Base-by-base conservation (phyloP, 2,113 vertebrate species). In the Prochilodus magdalenae region DNA sequence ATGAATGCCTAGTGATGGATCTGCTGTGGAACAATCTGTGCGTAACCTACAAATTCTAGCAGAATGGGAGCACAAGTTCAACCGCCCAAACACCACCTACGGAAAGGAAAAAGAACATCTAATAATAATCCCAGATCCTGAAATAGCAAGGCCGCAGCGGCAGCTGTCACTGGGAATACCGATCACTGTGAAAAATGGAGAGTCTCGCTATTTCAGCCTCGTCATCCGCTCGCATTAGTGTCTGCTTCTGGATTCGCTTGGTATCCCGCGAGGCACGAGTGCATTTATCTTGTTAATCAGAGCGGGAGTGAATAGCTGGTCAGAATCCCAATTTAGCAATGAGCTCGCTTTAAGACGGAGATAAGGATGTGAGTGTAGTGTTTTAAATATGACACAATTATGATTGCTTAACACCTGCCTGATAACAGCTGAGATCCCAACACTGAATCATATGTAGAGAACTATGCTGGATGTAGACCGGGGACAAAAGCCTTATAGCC, bases 131-230 rank as follows among this genome's bases (percentile, higher is more conserved):
- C 22, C 15, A 16, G 12, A 14, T 22, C 67, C 30, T 29, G 53
- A 87, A 87, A 89, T 83, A 87, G 80, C 70, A 60, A 73, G 67
- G 26, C 60, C 22, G 30, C 36, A 65, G 44, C 30, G 65, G 74
- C 47, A 69, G 33, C 81, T 74, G 85, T 83, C 79, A 84, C 5
- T 22, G 62, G 62, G 24, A 75, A 40, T 49, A 76, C 14, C 67
- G 59, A 87, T 82, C 51, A 79, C 78, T 40, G 60, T 75, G 14
- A 83, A 81, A 83, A 47, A 87, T 66, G 36, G 24, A 30, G 53
- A 26, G 18, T 30, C 65, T 36, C 15, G 62, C 14, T 57, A 78
- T 83, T 70, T 75, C 71, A 88, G 84, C 78, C 27, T 40, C 62
- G 44, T 83, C 66, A 81, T 66, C 77, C 27, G 73, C 14, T 62